Base-by-base conservation (phyloP, 2,888 invertebrate species). In the Rapana venosa region DNA sequence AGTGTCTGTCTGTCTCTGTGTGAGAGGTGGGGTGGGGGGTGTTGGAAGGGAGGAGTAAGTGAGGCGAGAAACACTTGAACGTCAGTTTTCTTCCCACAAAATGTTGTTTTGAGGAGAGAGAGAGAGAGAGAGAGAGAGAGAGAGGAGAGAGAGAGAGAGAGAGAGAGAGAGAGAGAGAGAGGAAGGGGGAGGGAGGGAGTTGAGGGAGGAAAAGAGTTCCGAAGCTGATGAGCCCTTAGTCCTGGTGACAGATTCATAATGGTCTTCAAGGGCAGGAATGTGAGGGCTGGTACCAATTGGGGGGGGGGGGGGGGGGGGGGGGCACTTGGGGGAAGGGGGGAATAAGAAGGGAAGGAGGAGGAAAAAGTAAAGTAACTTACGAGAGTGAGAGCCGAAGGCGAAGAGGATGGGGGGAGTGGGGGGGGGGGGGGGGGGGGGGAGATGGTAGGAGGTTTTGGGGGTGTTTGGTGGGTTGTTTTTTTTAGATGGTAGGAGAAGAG, bases 241-340 rank as follows among this genome's bases (percentile, higher is more conserved):
- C 87, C 22, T 56, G 22, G 32, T 87, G 87, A 87, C 87, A 87
- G 66, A 87, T 26, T 87, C 87, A 35, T 87, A 66, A 85, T 85
- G 85, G 61, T 61, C 85, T 70, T 35, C 87, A 87, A 70, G 87
- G 87, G 35, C 66, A 87, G 58, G 66, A 66, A 70, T 66, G 87
- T 66, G 13, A 1, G 30, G 5, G 11, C 2, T 61, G 35, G 36
- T 35, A 26, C 47, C 47, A 47, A 47, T 47, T 47, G 47, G 47
- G 84, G 56, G n/a, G 32, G 58, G 0, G 30, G 47, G 30, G 6
- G 20, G 20, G 47, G 61, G 61, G 85, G 20, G 11, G 35, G 22
- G 26, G n/a, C n/a, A n/a, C n/a, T n/a, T n/a, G 84, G 56, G 84
- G 35, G 81, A 35, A 1, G 81, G 36, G 81, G 32, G 20, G 36